A percentile compares a stretch with the other conserved stretches of the same genome.
Conservation (phyloP, 2,888 invertebrate genomes). For the Dolomedes plantarius region DNA sequence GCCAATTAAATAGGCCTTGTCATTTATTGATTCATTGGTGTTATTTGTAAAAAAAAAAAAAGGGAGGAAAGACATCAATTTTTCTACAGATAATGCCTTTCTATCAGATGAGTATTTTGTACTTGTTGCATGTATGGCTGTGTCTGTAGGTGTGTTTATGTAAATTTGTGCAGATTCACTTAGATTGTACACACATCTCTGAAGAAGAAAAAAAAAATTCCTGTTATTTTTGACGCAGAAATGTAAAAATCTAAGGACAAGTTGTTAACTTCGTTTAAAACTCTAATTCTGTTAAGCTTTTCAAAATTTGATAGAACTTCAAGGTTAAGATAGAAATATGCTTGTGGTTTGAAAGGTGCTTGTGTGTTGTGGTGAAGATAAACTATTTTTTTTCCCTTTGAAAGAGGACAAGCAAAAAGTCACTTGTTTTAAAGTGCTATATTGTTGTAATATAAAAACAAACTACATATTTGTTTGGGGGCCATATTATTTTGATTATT, state of each 20-base stretch:
- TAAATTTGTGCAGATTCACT: constrained; percentile 31
- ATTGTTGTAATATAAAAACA: constrained; percentile 23
- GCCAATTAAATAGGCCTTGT: constrained; percentile 15
- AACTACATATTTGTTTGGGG: constrained; percentile 33
- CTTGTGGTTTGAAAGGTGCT: constrained; percentile 54
- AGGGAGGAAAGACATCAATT: not conserved
- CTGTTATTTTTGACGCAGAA: constrained; percentile 26
- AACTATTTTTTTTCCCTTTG: constrained; percentile 20
- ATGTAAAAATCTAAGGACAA: constrained; percentile 10
- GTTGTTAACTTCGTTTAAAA: constrained; percentile 48
- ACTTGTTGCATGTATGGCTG: constrained; percentile 21
- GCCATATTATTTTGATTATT: constrained; percentile 45
- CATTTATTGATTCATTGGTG: constrained; percentile 12
- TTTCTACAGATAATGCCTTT: constrained; percentile 40
- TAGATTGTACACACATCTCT: constrained; percentile 18
- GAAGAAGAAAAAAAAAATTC: constrained; percentile 26
- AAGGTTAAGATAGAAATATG: constrained; percentile 30
- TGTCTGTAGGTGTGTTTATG: constrained; percentile 28
- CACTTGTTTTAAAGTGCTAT: constrained; percentile 18
- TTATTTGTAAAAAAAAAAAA: constrained; percentile 17
- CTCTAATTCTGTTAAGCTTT: constrained; percentile 55
- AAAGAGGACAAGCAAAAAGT: not conserved
- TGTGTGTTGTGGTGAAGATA: constrained; percentile 32
- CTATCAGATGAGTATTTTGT: constrained; percentile 40
- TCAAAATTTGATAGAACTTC: constrained; percentile 39